A percentile compares a stretch with the other conserved stretches of the same genome.
Conservation (phyloP, 2,797 vertebrate species). For the Diceros bicornis region DNA sequence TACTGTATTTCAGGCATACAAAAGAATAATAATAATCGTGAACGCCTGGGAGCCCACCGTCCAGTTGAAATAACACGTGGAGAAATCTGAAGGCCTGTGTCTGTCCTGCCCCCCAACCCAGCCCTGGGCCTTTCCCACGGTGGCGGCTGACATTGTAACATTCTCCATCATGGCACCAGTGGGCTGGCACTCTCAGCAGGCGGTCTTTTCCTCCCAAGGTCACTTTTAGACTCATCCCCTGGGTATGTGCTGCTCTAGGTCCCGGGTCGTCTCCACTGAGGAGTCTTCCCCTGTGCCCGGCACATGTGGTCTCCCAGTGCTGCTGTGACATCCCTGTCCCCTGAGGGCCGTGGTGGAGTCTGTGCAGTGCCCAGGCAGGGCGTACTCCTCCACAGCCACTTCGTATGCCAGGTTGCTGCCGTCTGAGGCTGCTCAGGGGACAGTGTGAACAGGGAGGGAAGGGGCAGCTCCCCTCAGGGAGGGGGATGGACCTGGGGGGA, state of each 20-base stretch:
- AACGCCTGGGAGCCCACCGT: neutral
- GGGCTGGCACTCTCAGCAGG: neutral
- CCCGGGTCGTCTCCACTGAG: accelerated
- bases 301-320: neutral
- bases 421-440: neutral
- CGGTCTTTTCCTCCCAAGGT: neutral
- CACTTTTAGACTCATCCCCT: neutral
- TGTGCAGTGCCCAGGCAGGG: too few species aligned
- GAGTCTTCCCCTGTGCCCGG: neutral
- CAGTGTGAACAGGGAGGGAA: neutral
- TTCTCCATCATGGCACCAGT: accelerated
- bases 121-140: neutral
- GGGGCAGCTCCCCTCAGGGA: neutral
- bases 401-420: neutral
- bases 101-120: neutral
- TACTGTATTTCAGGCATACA: neutral
- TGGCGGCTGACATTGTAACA: accelerated
- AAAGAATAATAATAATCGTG: neutral
- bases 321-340: neutral
- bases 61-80: neutral
- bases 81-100: neutral
- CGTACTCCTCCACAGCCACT: too few species aligned
- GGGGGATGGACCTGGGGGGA: neutral
- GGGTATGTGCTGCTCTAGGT: neutral
- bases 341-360: accelerated